Evolutionary conservation across 1,140 invertebrate genomes (phyloP).

Genomic region (Pinna nobilis): DNA sequence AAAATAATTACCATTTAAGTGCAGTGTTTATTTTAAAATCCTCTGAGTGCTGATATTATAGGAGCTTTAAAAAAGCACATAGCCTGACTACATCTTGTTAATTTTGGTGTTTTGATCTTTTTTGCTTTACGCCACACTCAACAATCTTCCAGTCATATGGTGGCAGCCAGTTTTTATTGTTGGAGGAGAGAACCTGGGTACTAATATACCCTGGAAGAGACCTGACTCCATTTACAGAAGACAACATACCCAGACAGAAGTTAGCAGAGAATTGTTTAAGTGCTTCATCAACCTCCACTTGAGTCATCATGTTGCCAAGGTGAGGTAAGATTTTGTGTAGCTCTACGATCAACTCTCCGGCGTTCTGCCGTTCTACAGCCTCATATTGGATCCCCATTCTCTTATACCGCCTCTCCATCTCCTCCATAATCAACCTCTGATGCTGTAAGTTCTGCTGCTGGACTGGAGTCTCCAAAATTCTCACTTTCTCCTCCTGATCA

Average conservation of each 20-base stretch:
- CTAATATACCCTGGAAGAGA: neutral
- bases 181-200: neutral
- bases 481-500: too few species aligned
- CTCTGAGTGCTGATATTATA: neutral
- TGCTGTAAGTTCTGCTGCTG: too few species aligned
- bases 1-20: neutral
- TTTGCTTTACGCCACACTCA: neutral
- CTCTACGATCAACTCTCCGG: slow-evolving; percentile 84
- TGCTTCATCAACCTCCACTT: slow-evolving; percentile 90
- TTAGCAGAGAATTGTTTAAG: slow-evolving; percentile 93
- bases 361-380: slow-evolving; percentile 86
- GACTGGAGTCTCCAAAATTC: too few species aligned
- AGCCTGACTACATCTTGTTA: neutral
- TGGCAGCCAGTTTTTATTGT: neutral
- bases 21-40: neutral
- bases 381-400: slow-evolving; percentile 33
- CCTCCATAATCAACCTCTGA: slow-evolving; percentile 27
- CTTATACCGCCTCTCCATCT: slow-evolving; percentile 31
- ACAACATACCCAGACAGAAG: slow-evolving; percentile 86
- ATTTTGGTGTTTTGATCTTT: too few species aligned
- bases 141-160: neutral
- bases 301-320: slow-evolving; percentile 82
- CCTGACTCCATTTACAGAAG: neutral
- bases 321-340: slow-evolving; percentile 84
- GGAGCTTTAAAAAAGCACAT: neutral